Conservation (phyloP, 2,113 vertebrate species). For the Neodontobutis hainanensis region DNA sequence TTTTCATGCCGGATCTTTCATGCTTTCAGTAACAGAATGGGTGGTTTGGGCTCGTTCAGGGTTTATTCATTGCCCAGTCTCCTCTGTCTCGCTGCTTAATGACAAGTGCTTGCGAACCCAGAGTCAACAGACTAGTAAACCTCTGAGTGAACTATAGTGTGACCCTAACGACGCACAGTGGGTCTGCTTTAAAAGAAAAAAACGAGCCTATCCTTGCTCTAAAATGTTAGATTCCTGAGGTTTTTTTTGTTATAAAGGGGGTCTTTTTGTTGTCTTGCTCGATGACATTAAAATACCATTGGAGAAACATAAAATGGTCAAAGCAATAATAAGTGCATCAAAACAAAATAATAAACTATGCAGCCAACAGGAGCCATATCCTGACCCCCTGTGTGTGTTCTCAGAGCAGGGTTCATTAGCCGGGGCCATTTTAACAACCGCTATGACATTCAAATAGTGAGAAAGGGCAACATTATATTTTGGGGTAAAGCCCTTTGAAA, state of each 20-base stretch:
- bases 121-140: constrained; percentile 60
- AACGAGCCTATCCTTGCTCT: constrained; percentile 34
- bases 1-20: constrained; percentile 19
- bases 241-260: constrained; percentile 31
- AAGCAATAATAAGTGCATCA: constrained; percentile 24
- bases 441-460: constrained; percentile 21
- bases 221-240: constrained; percentile 42
- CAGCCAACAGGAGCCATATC: constrained; percentile 25
- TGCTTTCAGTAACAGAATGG: constrained; percentile 30
- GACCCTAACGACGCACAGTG: constrained; percentile 33
- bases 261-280: constrained; percentile 34
- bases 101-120: constrained; percentile 44
- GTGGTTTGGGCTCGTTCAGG: constrained; percentile 26
- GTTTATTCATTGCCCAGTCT: constrained; percentile 35
- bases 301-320: constrained; percentile 22
- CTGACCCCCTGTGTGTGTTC: constrained; percentile 19
- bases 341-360: constrained; percentile 49
- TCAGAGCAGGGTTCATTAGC: constrained; percentile 21
- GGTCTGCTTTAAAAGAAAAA: constrained; percentile 31
- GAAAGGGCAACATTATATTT: constrained; percentile 33
- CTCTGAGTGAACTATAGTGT: constrained; percentile 55
- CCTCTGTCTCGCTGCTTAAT: constrained; percentile 36
- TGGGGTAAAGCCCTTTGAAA: constrained; percentile 12
- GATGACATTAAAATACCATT: constrained; percentile 15
- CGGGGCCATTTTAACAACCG: neutral